Evolutionary conservation across 2,888 invertebrate genomes (phyloP), one percentile per base, ranked within the genome.

Genomic region (Cataglyphis cursor): DNA sequence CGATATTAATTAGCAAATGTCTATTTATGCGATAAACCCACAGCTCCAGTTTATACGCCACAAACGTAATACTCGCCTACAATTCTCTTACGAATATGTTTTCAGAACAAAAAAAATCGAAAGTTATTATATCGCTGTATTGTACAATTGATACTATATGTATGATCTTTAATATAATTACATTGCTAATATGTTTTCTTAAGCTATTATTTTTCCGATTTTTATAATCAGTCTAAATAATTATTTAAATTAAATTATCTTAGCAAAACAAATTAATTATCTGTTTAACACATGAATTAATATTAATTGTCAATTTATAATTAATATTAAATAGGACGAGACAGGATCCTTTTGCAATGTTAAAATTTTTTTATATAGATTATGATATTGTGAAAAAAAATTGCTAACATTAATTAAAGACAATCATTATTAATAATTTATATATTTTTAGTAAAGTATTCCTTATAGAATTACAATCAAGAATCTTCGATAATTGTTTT

Each of bases 1-100:
- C 38, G 65, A 81, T 57, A 62, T 84, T 85, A 85, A 85, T 85
- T 85, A 85, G 61, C 61, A 54, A 84, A 84, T 83, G 74, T 84
- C 72, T 84, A 78, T 83, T 85, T 85, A 83, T 61, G 31, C 83
- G 75, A 80, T 73, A 51, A 62, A 85, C 73, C 64, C 68, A 28
- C 41, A 57, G 51, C 51, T 70, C 35, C 18, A 31, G 10, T 68
- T 72, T 72, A 59, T 70, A 70, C 8, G 15, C 18, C 44, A 18
- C 70, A 61, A 70, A 72, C 9, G 35, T 24, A n/a, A 72, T 35
- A 70, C 21, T 38, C 24, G n/a, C 15, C 12, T 57, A 57, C 21
- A 78, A n/a, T 15, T 44, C 31, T n/a, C 44, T 44, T 59, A n/a
- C 15, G 51, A n/a, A 51, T 48, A 48, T 51, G 8, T 44, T 44